Conservation (phyloP, 1,140 invertebrate genomes). For the Coenobita brevimanus region DNA sequence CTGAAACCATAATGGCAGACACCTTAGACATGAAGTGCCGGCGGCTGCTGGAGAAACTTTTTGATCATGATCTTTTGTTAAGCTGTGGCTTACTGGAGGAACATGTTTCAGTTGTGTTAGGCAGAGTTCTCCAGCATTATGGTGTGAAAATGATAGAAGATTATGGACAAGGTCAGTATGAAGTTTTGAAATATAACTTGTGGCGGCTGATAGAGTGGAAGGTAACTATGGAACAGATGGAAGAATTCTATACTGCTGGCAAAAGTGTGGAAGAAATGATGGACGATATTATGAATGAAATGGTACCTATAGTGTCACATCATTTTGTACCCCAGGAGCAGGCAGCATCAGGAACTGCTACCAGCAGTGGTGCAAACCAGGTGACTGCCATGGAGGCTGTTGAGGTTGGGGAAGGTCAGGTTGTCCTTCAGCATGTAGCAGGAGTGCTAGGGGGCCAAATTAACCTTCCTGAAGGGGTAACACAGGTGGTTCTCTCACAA, state of each 20-base stretch:
- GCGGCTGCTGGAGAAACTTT: constrained; percentile 64
- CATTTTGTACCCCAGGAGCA: constrained; percentile 61
- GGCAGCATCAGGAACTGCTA: constrained; percentile 7
- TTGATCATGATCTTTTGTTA: constrained; percentile 53
- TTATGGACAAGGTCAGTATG: constrained; percentile 69
- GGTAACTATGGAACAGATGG: constrained; percentile 69
- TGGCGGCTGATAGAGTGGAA: constrained; percentile 70
- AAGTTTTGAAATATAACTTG: constrained; percentile 69
- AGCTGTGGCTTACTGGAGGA: constrained; percentile 65
- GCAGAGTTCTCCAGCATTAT: constrained; percentile 66
- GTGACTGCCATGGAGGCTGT: constrained; percentile 55
- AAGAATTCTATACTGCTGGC: constrained; percentile 68
- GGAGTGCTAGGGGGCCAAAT: constrained; percentile 53
- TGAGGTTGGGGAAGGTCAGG: constrained; percentile 56
- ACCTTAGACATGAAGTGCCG: constrained; percentile 67
- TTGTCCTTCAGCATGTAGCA: constrained; percentile 62
- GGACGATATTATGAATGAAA: constrained; percentile 69
- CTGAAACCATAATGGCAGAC: constrained; percentile 60
- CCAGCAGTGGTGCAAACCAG: background rate
- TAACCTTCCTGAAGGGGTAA: constrained; percentile 63
- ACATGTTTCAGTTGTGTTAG: constrained; percentile 67
- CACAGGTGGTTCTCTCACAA: constrained; percentile 68
- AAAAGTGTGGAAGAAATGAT: constrained; percentile 70
- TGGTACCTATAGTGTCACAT: constrained; percentile 65
- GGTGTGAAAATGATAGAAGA: constrained; percentile 70